Base-by-base conservation (phyloP, 2,113 vertebrate genomes). In the Sinosuthora webbiana region DNA sequence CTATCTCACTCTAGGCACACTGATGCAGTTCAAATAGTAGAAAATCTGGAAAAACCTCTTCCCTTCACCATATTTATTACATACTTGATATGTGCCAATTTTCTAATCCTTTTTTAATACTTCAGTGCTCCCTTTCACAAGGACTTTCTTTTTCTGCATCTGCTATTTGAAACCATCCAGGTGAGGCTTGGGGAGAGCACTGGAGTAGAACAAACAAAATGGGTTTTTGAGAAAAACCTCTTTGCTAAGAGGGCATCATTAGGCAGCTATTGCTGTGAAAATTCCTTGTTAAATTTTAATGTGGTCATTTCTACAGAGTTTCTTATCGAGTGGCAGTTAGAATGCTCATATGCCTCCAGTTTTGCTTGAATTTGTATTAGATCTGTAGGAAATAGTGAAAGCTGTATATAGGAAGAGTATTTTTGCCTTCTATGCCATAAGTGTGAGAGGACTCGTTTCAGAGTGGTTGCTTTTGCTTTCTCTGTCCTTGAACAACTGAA, bases 191-290 rank as follows among this genome's bases (percentile, higher is more conserved):
- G 42, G 55, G 31, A 90, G 60, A 88, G 79, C 95, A 71, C 9
- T 96, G 79, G 69, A 96, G 87, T 64, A 83, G 88, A 96, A 92
- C 85, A 95, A 93, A 88, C 68, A 90, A 95, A 96, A 96, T 92
- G 60, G 56, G 44, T 83, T 97, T 95, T 92, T 92, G 69, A 88
- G 88, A 82, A 77, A 95, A 96, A 83, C 68, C 71, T 90, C 77
- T 93, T 94, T 94, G 82, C 88, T 95, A 74, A 74, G 79, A 93
- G 82, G 87, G 60, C 90, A 94, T 96, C 93, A 56, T 96, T 93
- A 93, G 79, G 86, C 69, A 92, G 71, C 47, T 92, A 59, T 83
- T 88, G 68, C 88, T 94, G 19, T 83, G 90, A 83, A 94, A 95
- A 86, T 56, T 95, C 63, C 52, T 68, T n/a, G 50, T 92, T 95